These are phyloP conservation scores for Cyprinus carpio DNA, from an alignment of 2,113 vertebrate genomes.

Conservation along the genomic window DNA sequence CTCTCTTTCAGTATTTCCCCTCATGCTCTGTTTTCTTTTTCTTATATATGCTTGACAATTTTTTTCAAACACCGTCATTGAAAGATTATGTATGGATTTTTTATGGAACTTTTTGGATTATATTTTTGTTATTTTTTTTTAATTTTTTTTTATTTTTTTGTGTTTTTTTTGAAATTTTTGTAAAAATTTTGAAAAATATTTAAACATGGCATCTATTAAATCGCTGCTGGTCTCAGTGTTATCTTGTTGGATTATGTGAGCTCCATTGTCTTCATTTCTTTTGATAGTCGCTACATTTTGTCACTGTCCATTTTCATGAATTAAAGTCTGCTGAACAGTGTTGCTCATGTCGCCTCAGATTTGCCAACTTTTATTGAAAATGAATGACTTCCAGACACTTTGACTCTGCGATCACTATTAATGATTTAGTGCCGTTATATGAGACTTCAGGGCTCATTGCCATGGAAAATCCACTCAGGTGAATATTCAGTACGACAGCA, in stretches of 20 bases:
- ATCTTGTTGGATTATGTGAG: background rate
- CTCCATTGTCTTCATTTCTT: background rate
- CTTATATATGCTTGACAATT: slow-evolving; percentile 57
- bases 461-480: background rate
- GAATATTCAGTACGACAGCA: background rate
- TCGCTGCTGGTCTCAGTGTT: background rate
- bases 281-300: background rate
- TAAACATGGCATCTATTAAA: slow-evolving; percentile 12
- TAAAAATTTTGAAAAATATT: background rate
- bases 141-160: background rate
- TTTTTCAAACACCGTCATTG: background rate
- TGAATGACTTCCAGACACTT: background rate
- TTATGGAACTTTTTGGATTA: too few relatives aligned
- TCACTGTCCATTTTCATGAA: background rate
- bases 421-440: background rate
- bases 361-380: background rate
- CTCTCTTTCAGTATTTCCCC: background rate
- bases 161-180: background rate
- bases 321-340: background rate
- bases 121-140: background rate
- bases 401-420: background rate
- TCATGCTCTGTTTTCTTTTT: slow-evolving; percentile 52
- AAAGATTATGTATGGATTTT: background rate
- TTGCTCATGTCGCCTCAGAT: background rate
- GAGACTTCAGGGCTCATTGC: background rate